phyloP scores from a whole-genome alignment of 2,797 vertebrate genomes.

The Ptychadena robeensis region DNA sequence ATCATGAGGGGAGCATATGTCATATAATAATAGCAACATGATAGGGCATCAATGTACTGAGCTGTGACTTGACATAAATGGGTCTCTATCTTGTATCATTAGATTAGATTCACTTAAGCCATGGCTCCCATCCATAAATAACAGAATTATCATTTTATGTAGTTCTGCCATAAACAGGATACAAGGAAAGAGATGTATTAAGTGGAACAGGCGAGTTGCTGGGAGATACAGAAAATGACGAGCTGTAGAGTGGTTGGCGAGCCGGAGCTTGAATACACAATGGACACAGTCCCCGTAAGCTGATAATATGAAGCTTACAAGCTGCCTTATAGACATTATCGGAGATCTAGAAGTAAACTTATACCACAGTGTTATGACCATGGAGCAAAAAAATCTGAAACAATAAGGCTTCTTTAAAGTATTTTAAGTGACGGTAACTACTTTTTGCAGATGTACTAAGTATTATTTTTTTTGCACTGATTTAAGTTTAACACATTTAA shows the following conservation, averaged over 20 bases:
- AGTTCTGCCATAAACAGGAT: constrained; percentile 32
- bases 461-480: too few relatives aligned
- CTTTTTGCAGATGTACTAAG: too few relatives aligned
- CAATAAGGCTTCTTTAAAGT: not conserved
- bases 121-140: constrained; percentile 1
- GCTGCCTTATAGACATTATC: not conserved
- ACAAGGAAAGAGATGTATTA: constrained; percentile 20
- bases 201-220: constrained; percentile 22
- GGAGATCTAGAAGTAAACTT: not conserved
- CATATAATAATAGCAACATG: not conserved
- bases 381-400: not conserved
- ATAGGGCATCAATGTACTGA: constrained; percentile 7
- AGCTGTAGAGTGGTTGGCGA: not conserved
- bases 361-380: not conserved
- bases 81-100: constrained; percentile 6
- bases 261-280: not conserved
- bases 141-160: constrained; percentile 21
- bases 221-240: constrained; percentile 4
- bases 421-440: not conserved
- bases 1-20: not conserved
- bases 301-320: not conserved
- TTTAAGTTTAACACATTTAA: too few relatives aligned
- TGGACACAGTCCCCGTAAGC: not conserved
- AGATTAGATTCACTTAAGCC: constrained; percentile 22
- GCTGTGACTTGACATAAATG: constrained; percentile 8